These are phyloP conservation scores for Asarcornis scutulata DNA, from an alignment of 2,113 vertebrate genomes.

Conservation along the genomic window DNA sequence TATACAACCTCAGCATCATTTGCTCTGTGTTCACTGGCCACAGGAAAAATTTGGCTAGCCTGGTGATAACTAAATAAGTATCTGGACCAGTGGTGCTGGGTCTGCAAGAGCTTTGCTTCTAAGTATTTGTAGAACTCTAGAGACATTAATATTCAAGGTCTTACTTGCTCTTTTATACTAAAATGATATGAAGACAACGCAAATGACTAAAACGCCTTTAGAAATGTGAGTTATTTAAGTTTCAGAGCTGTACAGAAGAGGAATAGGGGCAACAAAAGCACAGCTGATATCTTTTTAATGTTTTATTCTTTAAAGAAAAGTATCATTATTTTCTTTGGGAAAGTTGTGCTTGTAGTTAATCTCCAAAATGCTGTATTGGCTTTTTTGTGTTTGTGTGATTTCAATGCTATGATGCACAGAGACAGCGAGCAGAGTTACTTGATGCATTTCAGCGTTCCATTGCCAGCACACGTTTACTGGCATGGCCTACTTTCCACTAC, in stretches of 20 bases:
- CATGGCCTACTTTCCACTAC: not conserved
- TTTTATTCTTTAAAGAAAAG: not conserved
- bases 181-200: not conserved
- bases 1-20: not conserved
- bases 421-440: not conserved
- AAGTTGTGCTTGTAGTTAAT: not conserved
- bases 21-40: not conserved
- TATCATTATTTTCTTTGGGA: not conserved
- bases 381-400: not conserved
- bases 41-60: not conserved
- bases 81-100: not conserved
- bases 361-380: not conserved
- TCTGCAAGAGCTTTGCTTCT: not conserved
- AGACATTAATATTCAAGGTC: not conserved
- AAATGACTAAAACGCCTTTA: not conserved
- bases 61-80: not conserved
- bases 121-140: not conserved
- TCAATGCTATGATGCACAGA: not conserved
- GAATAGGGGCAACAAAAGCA: not conserved
- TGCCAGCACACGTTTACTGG: not conserved
- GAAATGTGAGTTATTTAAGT: not conserved
- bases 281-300: not conserved
- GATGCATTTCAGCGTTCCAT: not conserved
- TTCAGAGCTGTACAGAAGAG: not conserved
- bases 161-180: not conserved